These are phyloP conservation scores for Grapholita molesta DNA, from an alignment of 1,140 invertebrate species.

Conservation along the genomic window DNA sequence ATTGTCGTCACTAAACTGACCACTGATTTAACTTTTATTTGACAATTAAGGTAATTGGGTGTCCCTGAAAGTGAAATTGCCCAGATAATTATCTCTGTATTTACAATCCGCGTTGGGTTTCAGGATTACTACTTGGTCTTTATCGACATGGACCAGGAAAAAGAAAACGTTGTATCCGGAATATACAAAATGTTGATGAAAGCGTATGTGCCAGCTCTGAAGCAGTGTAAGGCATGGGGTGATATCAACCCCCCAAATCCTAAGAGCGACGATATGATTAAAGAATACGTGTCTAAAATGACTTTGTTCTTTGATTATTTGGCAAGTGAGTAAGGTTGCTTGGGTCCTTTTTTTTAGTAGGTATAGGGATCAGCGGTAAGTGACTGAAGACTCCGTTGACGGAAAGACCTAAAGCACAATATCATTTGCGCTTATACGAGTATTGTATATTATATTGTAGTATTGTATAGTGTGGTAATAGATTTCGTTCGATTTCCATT, in stretches of 20 bases:
- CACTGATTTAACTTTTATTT: too few relatives aligned
- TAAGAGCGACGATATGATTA: constrained; percentile 51
- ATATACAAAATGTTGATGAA: constrained; percentile 55
- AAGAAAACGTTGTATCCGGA: constrained; percentile 63
- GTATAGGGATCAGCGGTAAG: too few relatives aligned
- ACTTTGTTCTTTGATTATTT: constrained; percentile 67
- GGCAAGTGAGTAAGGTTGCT: constrained; percentile 45
- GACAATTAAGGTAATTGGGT: too few relatives aligned
- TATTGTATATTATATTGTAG: too few relatives aligned
- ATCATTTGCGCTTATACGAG: too few relatives aligned
- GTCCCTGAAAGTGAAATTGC: neutral
- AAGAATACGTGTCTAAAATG: constrained; percentile 59
- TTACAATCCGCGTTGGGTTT: constrained; percentile 13
- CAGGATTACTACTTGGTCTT: constrained; percentile 60
- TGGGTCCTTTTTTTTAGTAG: too few relatives aligned
- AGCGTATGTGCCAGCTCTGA: constrained; percentile 54
- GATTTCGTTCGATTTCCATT: too few relatives aligned
- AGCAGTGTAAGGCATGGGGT: constrained; percentile 59
- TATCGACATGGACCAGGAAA: constrained; percentile 60
- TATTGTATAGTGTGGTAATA: too few relatives aligned
- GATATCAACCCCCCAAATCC: constrained; percentile 68
- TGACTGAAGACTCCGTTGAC: too few relatives aligned
- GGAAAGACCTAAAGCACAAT: neutral
- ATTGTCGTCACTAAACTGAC: too few relatives aligned
- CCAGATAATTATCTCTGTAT: neutral